phyloP scores from a whole-genome alignment of 2,888 invertebrate genomes.

The Rhamphomyia laevipes region DNA sequence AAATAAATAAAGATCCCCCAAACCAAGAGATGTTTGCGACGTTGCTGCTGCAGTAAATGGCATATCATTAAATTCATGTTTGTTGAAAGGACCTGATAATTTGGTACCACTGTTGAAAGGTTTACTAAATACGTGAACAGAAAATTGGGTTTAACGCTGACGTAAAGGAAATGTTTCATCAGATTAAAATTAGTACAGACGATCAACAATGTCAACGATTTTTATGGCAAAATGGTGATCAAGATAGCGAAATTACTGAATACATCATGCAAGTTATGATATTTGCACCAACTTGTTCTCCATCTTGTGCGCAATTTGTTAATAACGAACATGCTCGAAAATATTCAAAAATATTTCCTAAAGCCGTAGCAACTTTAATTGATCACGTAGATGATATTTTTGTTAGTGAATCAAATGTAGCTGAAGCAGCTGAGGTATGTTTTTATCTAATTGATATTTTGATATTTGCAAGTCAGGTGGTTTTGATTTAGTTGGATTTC shows the following conservation, averaged over 20 bases:
- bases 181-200: not conserved
- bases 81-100: not conserved
- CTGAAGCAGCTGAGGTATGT: too few species aligned
- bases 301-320: too few species aligned
- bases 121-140: not conserved
- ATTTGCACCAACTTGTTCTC: slow-evolving; percentile 1
- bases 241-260: not conserved
- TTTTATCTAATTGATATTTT: too few species aligned
- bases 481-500: too few species aligned
- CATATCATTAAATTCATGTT: slow-evolving; percentile 2
- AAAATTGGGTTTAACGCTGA: slow-evolving; percentile 1
- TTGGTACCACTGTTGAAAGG: not conserved
- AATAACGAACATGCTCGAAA: too few species aligned
- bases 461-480: too few species aligned
- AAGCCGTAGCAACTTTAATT: too few species aligned
- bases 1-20: slow-evolving; percentile 5
- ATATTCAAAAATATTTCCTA: too few species aligned
- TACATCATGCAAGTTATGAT: slow-evolving; percentile 6
- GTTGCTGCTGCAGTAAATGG: not conserved
- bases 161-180: slow-evolving; percentile 2
- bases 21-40: slow-evolving; percentile 3
- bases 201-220: too few species aligned
- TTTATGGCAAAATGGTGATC: too few species aligned
- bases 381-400: too few species aligned
- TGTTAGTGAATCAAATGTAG: too few species aligned